Evolutionary conservation across 2,113 vertebrate species (phyloP).

Genomic region (Gambusia affinis): DNA sequence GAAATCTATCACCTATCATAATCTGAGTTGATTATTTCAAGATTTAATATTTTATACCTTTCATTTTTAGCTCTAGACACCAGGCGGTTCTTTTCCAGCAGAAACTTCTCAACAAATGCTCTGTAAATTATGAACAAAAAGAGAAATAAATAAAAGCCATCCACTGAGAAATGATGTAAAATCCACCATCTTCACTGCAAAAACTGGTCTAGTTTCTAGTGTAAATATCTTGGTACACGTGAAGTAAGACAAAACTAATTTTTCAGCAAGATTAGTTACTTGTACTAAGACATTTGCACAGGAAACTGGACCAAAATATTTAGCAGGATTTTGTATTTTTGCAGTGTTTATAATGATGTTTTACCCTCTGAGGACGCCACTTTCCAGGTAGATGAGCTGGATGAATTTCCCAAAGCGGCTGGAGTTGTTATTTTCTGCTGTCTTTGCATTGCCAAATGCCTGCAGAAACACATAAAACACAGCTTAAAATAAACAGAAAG

Average conservation of each 20-base stretch:
- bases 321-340: no score
- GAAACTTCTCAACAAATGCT: constrained; percentile 93
- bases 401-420: constrained; percentile 98
- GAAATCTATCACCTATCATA: neutral
- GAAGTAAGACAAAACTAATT: no score
- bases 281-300: no score
- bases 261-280: no score
- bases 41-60: constrained; percentile 77
- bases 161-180: neutral
- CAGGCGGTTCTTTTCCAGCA: constrained; percentile 93
- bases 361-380: constrained; percentile 93
- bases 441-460: constrained; percentile 95
- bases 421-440: constrained; percentile 94
- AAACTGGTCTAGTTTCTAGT: no score
- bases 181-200: neutral
- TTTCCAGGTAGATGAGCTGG: constrained; percentile 95
- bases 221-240: no score
- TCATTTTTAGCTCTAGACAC: constrained; percentile 90
- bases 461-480: constrained; percentile 74
- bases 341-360: constrained; percentile 22
- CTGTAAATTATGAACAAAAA: constrained; percentile 68
- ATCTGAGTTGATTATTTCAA: neutral
- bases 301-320: no score
- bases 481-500: neutral
- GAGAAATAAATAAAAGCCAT: neutral